phyloP scores from a whole-genome alignment of 64 coral and sea anemone genomes.

The Actinia tenebrosa region DNA sequence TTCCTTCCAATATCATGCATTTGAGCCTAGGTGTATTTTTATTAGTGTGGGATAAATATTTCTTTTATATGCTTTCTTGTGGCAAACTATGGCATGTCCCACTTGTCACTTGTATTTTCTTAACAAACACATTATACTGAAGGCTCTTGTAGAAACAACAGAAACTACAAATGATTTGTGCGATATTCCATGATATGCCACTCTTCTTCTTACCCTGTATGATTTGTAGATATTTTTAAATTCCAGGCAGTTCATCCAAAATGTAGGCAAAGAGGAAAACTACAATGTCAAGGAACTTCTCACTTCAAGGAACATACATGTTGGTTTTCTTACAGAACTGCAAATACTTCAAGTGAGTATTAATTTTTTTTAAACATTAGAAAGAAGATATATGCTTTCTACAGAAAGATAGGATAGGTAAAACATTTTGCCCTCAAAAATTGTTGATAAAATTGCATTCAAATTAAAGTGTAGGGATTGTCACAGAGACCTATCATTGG shows the following conservation, averaged over 20 bases:
- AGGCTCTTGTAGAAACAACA: too few species aligned
- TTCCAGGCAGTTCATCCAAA: constrained; percentile 74
- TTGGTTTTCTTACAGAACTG: constrained; percentile 62
- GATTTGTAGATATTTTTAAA: background rate
- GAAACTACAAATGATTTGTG: too few species aligned
- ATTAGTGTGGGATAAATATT: too few species aligned
- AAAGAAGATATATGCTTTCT: too few species aligned
- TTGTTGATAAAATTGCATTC: background rate
- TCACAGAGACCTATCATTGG: background rate
- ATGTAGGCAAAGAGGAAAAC: constrained; percentile 70
- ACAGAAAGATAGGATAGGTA: background rate
- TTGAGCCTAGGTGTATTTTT: too few species aligned
- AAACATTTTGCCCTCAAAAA: background rate
- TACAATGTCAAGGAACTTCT: constrained; percentile 91
- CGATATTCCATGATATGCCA: too few species aligned
- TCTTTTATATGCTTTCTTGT: too few species aligned
- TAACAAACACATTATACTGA: too few species aligned
- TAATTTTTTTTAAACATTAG: background rate
- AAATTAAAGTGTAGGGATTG: background rate
- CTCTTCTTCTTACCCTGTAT: too few species aligned
- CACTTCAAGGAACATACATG: constrained; percentile 44
- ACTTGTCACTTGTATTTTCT: too few species aligned
- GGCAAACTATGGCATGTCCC: too few species aligned
- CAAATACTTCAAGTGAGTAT: constrained; percentile 79
- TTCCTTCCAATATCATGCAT: too few species aligned